Evolutionary conservation across 2,113 vertebrate species (phyloP).

Genomic region (Spea multiplicata): DNA sequence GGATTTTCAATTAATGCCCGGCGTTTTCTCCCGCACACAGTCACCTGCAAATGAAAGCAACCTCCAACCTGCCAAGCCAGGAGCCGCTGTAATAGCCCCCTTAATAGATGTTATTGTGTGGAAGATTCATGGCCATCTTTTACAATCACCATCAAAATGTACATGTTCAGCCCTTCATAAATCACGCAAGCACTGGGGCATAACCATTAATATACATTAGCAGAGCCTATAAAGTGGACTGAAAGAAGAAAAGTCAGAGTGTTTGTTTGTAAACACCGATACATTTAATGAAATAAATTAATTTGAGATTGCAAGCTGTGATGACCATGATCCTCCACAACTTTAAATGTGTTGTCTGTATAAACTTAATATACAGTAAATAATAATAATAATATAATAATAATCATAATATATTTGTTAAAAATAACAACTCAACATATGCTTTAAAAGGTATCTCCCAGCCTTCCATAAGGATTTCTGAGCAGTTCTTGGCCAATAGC

Average conservation of each 20-base stretch:
- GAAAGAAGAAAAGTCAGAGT: not conserved
- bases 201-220: constrained; percentile 27
- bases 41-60: constrained; percentile 51
- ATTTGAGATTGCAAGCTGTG: not conserved
- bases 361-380: too few species aligned
- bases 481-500: too few species aligned
- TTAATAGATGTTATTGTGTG: constrained; percentile 6
- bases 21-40: constrained; percentile 50
- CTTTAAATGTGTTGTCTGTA: too few species aligned
- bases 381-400: too few species aligned
- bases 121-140: constrained; percentile 51
- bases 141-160: constrained; percentile 45
- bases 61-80: constrained; percentile 46
- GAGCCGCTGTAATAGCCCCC: constrained; percentile 48
- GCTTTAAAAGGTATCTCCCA: too few species aligned
- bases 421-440: too few species aligned
- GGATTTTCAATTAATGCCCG: constrained; percentile 54
- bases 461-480: too few species aligned
- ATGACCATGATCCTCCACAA: too few species aligned
- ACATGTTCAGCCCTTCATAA: constrained; percentile 11
- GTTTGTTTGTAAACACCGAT: not conserved
- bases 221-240: constrained; percentile 18
- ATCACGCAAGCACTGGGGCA: constrained; percentile 6
- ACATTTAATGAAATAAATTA: not conserved
- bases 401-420: too few species aligned